These are phyloP conservation scores for Drosophila yooni DNA, from an alignment of 2,888 invertebrate species.

Conservation along the genomic window DNA sequence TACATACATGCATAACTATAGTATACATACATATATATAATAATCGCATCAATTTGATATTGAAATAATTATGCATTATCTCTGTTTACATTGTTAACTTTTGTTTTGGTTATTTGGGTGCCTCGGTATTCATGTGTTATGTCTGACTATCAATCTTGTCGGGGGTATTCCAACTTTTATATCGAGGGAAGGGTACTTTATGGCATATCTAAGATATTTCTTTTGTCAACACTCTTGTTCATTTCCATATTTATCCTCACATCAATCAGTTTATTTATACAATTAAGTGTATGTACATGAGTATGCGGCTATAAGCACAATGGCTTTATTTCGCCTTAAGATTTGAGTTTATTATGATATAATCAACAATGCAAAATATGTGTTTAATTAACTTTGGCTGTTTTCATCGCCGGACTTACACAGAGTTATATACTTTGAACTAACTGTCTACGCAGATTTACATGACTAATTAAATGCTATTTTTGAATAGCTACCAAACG, in stretches of 20 bases:
- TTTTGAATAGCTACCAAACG: neutral
- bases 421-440: neutral
- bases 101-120: neutral
- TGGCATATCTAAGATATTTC: neutral
- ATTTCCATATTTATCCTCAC: conserved; percentile 1
- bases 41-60: conserved; percentile 27
- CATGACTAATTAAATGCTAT: neutral
- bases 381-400: neutral
- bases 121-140: conserved; percentile 1
- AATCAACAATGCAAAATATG: neutral
- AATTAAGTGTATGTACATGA: neutral
- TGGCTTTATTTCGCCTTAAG: neutral
- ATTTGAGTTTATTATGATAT: neutral
- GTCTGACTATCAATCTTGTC: conserved; percentile 11
- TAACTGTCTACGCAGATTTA: neutral
- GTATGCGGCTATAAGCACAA: neutral
- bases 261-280: conserved; percentile 25
- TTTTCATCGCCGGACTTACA: neutral
- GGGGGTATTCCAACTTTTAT: neutral
- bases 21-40: neutral
- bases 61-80: conserved; percentile 37
- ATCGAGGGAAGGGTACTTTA: neutral
- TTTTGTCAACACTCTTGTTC: neutral
- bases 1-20: neutral
- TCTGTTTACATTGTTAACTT: conserved; percentile 12